Evolutionary conservation across 1,140 invertebrate species (phyloP).

Genomic region (Bombus balteatus): DNA sequence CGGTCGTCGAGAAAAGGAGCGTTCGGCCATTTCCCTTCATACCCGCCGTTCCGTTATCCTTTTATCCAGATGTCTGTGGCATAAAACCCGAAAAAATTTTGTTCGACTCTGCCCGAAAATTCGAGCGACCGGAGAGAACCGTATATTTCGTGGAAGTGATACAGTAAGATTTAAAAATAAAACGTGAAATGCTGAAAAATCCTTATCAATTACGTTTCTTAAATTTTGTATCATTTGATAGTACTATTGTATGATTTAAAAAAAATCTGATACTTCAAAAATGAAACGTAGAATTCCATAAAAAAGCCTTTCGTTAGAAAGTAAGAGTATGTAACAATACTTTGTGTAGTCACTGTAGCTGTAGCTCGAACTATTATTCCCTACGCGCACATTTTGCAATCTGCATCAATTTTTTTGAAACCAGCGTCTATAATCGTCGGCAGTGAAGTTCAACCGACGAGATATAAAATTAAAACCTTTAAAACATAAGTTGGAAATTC

Average conservation of each 20-base stretch:
- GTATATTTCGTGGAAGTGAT: neutral
- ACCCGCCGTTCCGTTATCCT: neutral
- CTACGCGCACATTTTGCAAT: too few species aligned
- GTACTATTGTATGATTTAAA: too few species aligned
- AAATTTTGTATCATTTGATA: too few species aligned
- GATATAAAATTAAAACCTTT: neutral
- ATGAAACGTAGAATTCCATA: too few species aligned
- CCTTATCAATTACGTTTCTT: too few species aligned
- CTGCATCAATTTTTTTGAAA: neutral
- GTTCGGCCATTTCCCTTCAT: neutral
- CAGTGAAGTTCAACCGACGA: neutral
- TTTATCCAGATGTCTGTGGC: constrained; percentile 4
- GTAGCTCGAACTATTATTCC: too few species aligned
- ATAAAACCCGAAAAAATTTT: neutral
- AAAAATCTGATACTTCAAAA: too few species aligned
- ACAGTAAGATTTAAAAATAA: neutral
- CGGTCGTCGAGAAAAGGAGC: neutral
- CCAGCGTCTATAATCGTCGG: neutral
- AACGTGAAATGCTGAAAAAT: too few species aligned
- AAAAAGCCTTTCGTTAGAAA: too few species aligned
- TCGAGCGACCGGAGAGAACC: neutral
- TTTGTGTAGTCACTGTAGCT: too few species aligned
- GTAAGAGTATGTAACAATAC: too few species aligned
- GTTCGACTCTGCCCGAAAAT: neutral
- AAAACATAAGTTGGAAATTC: neutral